phyloP scores from a whole-genome alignment of 2,113 vertebrate species.

The Burhinus bistriatus region DNA sequence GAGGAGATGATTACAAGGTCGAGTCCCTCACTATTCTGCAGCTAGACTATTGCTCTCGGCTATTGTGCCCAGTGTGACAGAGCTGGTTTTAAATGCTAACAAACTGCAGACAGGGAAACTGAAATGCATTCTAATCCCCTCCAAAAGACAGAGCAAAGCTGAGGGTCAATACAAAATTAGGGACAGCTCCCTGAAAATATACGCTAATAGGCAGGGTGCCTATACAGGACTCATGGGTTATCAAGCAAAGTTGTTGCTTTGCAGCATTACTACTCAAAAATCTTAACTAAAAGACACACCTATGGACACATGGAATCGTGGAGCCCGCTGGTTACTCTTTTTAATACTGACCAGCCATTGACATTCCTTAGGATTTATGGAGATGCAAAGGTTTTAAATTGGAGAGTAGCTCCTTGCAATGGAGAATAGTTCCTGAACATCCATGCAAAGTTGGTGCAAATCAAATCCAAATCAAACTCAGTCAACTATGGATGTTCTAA shows the following conservation, averaged over 20 bases:
- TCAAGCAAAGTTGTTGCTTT: neutral
- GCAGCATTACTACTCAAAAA: neutral
- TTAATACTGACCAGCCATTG: neutral
- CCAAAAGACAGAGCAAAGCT: neutral
- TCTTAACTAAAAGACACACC: neutral
- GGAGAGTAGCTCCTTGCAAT: neutral
- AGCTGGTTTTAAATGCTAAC: neutral
- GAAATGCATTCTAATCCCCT: neutral
- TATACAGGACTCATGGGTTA: neutral
- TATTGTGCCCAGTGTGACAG: neutral
- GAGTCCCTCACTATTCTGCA: neutral
- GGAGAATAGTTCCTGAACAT: neutral
- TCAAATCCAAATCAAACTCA: neutral
- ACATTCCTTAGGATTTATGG: neutral
- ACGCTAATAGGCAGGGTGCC: neutral
- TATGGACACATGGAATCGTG: neutral
- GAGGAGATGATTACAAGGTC: neutral
- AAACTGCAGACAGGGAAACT: neutral
- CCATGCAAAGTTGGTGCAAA: neutral
- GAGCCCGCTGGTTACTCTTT: neutral
- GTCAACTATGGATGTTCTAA: neutral
- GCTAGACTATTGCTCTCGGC: neutral
- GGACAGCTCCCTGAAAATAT: neutral
- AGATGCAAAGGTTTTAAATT: neutral
- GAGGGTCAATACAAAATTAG: neutral